Evolutionary conservation across 2,797 vertebrate genomes (phyloP), one percentile per base, ranked within the genome.

Genomic region (Heterohyrax brucei): DNA sequence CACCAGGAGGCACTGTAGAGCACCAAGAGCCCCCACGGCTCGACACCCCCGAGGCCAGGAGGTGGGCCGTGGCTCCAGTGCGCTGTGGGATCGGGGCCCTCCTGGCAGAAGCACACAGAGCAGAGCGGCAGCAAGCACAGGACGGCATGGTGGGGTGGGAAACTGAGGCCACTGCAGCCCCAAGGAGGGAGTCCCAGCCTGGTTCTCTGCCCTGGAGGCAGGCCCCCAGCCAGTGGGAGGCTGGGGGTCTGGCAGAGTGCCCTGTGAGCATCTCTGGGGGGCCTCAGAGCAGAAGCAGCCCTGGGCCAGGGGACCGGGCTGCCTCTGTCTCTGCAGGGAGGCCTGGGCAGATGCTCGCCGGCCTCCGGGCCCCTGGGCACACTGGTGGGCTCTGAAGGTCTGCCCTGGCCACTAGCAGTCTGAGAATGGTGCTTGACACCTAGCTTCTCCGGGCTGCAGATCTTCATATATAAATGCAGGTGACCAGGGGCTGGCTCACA

Each of bases 31-130:
- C 30, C 30, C 16, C 70, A 33, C 10, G 19, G 26, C 33, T 44
- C 33, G 5, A 39, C 39, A 33, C 33, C 70, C 33, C 70, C 30
- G 8, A 73, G 33, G 33, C 26, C 1, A 5, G 26, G 7, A 73
- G 59, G 33, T 33, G 16, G 4, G 70, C 70, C 44, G 70, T 73
- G 70, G 44, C 70, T 19, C 70, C 18, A 4, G 68, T 70, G 70
- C 33, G 33, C 14, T 3, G 18, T n/a, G 70, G n/a, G 18, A 18
- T 48, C 19, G 28, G 80, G 46, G 16, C 84, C 92, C 94, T 48
- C 87, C 89, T 44, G 70, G 70, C 79, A 95, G 61, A 96, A 97
- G 95, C 97, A 95, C 61, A 26, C 79, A 33, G 10, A 44, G 87
- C 88, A 91, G 56, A 75, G 94, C 94, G 76, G 97, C 44, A 19